Evolutionary conservation across 2,797 vertebrate genomes (phyloP).

Genomic region (Darevskia nairensis): DNA sequence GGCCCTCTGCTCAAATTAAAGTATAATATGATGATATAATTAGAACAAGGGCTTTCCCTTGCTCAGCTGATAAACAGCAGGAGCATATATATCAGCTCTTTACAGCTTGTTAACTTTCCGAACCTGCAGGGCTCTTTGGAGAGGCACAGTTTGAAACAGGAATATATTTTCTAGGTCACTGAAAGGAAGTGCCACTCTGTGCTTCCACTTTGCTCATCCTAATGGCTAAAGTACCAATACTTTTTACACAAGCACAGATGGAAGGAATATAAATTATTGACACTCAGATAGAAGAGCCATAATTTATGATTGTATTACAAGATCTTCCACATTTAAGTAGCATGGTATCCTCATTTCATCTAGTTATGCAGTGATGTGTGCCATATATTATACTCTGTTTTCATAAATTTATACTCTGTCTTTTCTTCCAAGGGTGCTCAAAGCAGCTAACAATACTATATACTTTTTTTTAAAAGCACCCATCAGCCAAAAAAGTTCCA

Average conservation of each 20-base stretch:
- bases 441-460: not conserved
- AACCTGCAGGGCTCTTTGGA: slow-evolving; percentile 6
- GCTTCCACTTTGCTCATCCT: not conserved
- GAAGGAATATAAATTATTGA: not conserved
- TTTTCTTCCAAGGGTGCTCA: not conserved
- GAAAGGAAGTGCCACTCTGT: not conserved
- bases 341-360: not conserved
- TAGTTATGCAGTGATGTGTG: not conserved
- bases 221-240: not conserved
- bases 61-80: slow-evolving; percentile 2
- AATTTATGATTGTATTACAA: not conserved
- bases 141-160: slow-evolving; percentile 11
- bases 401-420: not conserved
- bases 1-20: not conserved
- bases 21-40: not conserved
- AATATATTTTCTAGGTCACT: slow-evolving; percentile 4
- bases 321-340: not conserved
- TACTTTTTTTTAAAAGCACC: not conserved
- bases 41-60: not conserved
- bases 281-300: not conserved
- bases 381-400: not conserved
- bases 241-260: not conserved
- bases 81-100: not conserved
- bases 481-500: not conserved
- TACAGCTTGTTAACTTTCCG: slow-evolving; percentile 22